These are phyloP conservation scores for Synanthedon tipuliformis DNA, from an alignment of 2,888 invertebrate genomes.

Conservation along the genomic window DNA sequence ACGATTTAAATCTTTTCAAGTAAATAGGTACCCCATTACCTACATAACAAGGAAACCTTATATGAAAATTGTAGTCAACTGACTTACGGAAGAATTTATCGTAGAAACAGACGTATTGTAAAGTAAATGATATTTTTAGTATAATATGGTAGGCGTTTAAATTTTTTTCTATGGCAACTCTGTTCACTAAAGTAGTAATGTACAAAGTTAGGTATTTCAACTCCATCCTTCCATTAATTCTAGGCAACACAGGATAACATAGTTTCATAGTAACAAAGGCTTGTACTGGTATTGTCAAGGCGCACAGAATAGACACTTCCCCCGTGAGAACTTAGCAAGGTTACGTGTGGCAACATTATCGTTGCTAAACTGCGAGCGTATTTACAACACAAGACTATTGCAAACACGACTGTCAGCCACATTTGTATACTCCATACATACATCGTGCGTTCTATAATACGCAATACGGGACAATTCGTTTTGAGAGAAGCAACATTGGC, in stretches of 20 bases:
- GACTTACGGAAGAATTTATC: too few relatives aligned
- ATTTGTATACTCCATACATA: conserved; percentile 33
- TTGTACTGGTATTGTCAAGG: conserved; percentile 67
- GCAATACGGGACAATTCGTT: conserved; percentile 8
- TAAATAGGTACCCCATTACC: background rate
- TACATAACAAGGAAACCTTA: background rate
- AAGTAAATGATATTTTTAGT: too few relatives aligned
- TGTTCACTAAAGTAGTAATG: background rate
- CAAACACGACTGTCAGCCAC: conserved; percentile 54
- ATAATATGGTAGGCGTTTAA: too few relatives aligned
- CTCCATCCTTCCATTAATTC: conserved; percentile 15
- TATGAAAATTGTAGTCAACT: too few relatives aligned
- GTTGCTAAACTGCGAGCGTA: conserved; percentile 67
- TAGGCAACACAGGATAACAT: conserved; percentile 54
- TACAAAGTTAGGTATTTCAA: background rate
- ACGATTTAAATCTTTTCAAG: too few relatives aligned
- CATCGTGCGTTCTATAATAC: conserved; percentile 15
- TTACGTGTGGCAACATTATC: conserved; percentile 67
- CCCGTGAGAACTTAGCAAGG: conserved; percentile 69
- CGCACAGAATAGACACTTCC: conserved; percentile 65
- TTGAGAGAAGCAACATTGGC: background rate
- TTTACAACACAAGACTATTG: conserved; percentile 65
- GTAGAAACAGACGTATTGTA: too few relatives aligned
- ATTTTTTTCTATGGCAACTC: too few relatives aligned
- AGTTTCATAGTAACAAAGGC: conserved; percentile 54